Conservation (phyloP, 2,888 invertebrate genomes). For the Mesorhabditis belari region DNA sequence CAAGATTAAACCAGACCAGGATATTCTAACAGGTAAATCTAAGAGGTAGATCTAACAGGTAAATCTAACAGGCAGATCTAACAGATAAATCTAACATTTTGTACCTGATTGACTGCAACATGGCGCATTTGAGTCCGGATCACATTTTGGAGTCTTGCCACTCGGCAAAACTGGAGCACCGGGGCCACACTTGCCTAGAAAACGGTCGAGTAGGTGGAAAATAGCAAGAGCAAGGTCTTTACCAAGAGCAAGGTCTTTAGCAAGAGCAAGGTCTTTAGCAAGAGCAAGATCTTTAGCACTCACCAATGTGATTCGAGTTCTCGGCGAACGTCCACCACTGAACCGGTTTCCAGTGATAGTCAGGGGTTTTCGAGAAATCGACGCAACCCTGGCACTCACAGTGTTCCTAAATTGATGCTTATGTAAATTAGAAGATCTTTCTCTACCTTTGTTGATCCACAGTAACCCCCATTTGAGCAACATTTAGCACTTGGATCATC, state of each 20-base stretch:
- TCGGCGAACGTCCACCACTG: slow-evolving; percentile 46
- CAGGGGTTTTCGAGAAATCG: slow-evolving; percentile 37
- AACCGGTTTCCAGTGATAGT: slow-evolving; percentile 26
- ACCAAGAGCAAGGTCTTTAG: too few species aligned
- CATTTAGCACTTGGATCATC: slow-evolving; percentile 40
- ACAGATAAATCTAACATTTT: background rate
- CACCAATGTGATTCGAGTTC: slow-evolving; percentile 38
- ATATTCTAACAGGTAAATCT: background rate
- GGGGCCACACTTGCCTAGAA: slow-evolving; percentile 40
- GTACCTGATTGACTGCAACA: slow-evolving; percentile 22
- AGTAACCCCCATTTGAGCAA: slow-evolving; percentile 45
- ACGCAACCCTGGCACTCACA: slow-evolving; percentile 47
- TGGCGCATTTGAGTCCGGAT: slow-evolving; percentile 30
- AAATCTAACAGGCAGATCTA: background rate
- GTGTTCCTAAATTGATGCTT: slow-evolving; percentile 26
- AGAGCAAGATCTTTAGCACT: slow-evolving; percentile 1
- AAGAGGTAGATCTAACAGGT: too few species aligned
- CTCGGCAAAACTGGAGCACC: slow-evolving; percentile 34
- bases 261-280: too few species aligned
- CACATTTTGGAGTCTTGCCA: slow-evolving; percentile 38
- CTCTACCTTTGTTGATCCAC: slow-evolving; percentile 36
- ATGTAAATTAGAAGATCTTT: background rate
- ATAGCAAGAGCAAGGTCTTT: too few species aligned
- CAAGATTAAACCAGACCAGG: background rate
- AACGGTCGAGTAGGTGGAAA: background rate